A percentile compares a stretch with the other conserved stretches of the same genome.
phyloP scores from a whole-genome alignment of 2,797 vertebrate species.

The Anguilla marmorata region DNA sequence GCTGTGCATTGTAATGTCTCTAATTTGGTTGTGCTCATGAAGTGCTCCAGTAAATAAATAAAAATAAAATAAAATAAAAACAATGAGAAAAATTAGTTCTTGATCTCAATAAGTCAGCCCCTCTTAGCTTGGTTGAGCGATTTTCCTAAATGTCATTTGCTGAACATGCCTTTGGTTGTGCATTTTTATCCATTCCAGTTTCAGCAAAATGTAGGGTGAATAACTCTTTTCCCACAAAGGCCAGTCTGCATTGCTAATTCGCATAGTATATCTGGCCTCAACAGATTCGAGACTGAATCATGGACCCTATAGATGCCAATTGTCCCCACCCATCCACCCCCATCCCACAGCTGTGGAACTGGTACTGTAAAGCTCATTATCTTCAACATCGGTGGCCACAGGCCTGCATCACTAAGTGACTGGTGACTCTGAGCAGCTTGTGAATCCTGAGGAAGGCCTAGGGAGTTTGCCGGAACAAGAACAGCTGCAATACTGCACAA shows the following conservation, averaged over 20 bases:
- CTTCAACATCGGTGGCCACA: neutral
- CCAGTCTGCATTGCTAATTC: neutral
- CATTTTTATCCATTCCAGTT: neutral
- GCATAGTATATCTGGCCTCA: neutral
- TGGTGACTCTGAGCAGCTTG: neutral
- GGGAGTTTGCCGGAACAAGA: neutral
- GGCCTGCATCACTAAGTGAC: neutral
- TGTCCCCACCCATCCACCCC: neutral
- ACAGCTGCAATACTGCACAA: neutral
- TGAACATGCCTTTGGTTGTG: neutral
- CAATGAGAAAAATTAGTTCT: neutral
- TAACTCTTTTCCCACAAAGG: neutral
- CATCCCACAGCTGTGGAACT: neutral
- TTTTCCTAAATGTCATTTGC: neutral
- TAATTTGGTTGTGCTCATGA: neutral
- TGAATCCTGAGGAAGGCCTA: neutral
- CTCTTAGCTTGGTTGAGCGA: neutral
- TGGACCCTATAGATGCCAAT: neutral
- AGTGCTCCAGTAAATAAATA: too few relatives aligned
- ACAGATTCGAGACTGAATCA: neutral
- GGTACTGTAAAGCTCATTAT: neutral
- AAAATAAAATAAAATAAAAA: neutral
- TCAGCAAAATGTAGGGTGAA: neutral
- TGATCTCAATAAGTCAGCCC: neutral
- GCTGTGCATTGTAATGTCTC: neutral